Percentiles rank a stretch among this genome's conserved stretches.
phyloP scores from a whole-genome alignment of 1,140 invertebrate species.

The Temnothorax nylanderi region DNA sequence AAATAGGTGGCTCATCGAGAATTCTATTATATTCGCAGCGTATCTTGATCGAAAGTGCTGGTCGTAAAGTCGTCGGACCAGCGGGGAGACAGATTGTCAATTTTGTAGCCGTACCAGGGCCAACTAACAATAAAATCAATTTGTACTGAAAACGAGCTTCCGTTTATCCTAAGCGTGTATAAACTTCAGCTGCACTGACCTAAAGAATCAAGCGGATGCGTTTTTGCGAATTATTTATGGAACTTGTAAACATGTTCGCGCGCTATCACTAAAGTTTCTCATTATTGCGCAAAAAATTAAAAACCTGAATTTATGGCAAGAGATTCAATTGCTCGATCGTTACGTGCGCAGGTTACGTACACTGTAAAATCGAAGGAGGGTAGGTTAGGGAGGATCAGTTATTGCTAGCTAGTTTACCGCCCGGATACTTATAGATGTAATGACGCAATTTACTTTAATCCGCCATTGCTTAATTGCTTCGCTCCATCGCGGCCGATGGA shows the following conservation, averaged over 20 bases:
- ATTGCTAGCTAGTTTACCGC: conserved; percentile 13
- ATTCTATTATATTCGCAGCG: conserved; percentile 43
- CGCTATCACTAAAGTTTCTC: neutral
- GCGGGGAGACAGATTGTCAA: conserved; percentile 11
- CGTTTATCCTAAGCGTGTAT: neutral
- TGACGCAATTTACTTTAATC: conserved; percentile 28
- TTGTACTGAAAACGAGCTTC: conserved; percentile 5
- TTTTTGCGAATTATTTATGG: neutral
- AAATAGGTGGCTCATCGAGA: conserved; percentile 41
- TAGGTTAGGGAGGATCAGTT: neutral
- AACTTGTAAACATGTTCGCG: neutral
- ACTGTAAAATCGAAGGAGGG: neutral
- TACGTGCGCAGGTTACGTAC: neutral
- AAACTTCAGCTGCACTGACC: neutral
- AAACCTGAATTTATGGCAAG: neutral
- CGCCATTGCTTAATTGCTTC: conserved; percentile 38
- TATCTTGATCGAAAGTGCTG: conserved; percentile 17
- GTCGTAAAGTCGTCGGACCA: neutral
- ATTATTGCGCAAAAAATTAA: neutral
- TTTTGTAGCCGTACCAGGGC: neutral
- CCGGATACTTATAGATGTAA: neutral
- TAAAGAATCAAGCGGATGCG: neutral
- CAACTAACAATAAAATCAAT: neutral
- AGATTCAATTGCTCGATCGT: neutral
- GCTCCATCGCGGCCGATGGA: neutral